phyloP scores from a whole-genome alignment of 1,140 invertebrate species.

The Glomeris maerens region DNA sequence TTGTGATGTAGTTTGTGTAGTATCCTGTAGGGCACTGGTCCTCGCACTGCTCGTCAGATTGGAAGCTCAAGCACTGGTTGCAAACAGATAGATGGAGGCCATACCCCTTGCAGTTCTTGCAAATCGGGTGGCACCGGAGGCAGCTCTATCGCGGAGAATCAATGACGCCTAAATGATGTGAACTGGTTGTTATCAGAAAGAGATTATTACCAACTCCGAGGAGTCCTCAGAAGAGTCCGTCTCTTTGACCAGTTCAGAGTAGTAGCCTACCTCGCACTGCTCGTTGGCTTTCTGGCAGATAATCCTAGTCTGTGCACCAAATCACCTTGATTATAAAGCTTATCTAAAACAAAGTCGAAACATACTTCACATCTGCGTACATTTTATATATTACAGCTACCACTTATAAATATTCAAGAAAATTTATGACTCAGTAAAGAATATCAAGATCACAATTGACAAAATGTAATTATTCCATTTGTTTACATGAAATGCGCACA shows the following conservation, averaged over 20 bases:
- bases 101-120: slow-evolving; percentile 72
- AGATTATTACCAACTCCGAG: slow-evolving; percentile 54
- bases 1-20: slow-evolving; percentile 55
- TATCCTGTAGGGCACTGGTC: slow-evolving; percentile 73
- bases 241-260: slow-evolving; percentile 62
- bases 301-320: too few species aligned
- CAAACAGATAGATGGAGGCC: slow-evolving; percentile 60
- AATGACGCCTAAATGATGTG: neutral
- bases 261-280: slow-evolving; percentile 63
- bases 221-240: slow-evolving; percentile 49
- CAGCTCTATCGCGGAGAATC: slow-evolving; percentile 38
- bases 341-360: too few species aligned
- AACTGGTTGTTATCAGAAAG: too few species aligned
- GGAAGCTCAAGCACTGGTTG: slow-evolving; percentile 67
- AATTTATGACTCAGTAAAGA: too few species aligned
- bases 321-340: too few species aligned
- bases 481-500: too few species aligned
- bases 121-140: slow-evolving; percentile 75
- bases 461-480: too few species aligned
- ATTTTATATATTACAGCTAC: too few species aligned
- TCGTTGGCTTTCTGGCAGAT: slow-evolving; percentile 60
- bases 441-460: too few species aligned
- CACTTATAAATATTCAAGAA: too few species aligned
- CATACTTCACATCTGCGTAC: too few species aligned
- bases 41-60: slow-evolving; percentile 75